Percentiles rank a stretch among this genome's conserved stretches.
phyloP scores from a whole-genome alignment of 92 coral and sea anemone species.

The Palythoa grandiflora region DNA sequence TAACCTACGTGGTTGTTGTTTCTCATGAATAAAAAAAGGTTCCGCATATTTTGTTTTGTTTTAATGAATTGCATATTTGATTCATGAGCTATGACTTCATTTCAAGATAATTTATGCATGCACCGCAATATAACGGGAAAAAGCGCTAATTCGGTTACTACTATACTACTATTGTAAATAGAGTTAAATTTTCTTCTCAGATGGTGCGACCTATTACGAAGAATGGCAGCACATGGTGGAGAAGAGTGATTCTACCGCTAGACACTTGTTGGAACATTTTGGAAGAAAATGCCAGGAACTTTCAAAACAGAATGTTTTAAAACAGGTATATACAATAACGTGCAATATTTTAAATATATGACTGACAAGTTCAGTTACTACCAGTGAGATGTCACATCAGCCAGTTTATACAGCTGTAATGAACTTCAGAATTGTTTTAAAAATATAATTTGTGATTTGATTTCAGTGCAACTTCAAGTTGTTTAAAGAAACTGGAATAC shows the following conservation, averaged over 20 bases:
- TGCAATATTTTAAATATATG: too few species aligned
- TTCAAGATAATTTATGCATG: too few species aligned
- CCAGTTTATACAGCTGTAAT: too few species aligned
- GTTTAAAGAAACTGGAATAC: slow-evolving; percentile 78
- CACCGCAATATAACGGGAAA: background rate
- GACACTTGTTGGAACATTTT: slow-evolving; percentile 61
- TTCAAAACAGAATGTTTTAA: background rate
- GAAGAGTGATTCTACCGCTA: slow-evolving; percentile 75
- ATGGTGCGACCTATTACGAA: slow-evolving; percentile 71
- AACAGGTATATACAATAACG: slow-evolving; percentile 44
- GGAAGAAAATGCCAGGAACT: slow-evolving; percentile 62
- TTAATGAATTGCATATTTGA: too few species aligned
- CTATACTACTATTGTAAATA: background rate
- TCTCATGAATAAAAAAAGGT: too few species aligned
- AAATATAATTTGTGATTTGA: background rate
- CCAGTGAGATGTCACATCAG: too few species aligned
- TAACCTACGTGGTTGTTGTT: too few species aligned
- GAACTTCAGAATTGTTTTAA: too few species aligned
- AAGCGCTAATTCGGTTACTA: too few species aligned
- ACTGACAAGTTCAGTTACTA: too few species aligned
- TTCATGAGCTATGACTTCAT: too few species aligned
- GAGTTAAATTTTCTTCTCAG: background rate
- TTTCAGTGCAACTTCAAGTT: slow-evolving; percentile 76
- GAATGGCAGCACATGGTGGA: slow-evolving; percentile 85
- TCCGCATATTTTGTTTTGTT: too few species aligned